phyloP scores from a whole-genome alignment of 2,888 invertebrate genomes.

The Xestoiulus laeticollis region DNA sequence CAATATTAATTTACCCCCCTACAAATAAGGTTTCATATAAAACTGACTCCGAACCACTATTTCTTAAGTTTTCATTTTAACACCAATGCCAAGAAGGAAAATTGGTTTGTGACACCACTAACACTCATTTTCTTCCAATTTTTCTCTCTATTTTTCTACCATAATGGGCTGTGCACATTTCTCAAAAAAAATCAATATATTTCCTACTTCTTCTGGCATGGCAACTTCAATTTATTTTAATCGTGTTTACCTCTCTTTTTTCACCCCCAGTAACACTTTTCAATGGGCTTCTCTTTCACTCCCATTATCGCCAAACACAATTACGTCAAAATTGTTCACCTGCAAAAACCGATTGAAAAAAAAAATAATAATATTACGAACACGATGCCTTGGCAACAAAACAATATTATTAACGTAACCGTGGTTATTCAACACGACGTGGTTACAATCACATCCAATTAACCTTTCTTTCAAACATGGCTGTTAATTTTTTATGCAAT shows the following conservation, averaged over 20 bases:
- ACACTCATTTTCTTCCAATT: not conserved
- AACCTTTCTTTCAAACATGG: not conserved
- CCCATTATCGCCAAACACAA: not conserved
- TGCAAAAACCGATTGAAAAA: not conserved
- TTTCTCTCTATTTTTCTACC: too few species aligned
- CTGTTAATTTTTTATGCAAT: too few species aligned
- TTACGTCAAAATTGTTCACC: not conserved
- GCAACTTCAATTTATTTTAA: not conserved
- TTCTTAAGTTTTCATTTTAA: not conserved
- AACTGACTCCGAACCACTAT: not conserved
- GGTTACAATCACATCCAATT: conserved; percentile 28
- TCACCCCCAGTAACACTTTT: not conserved
- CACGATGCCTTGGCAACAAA: not conserved
- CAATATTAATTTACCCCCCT: not conserved
- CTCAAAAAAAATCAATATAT: not conserved
- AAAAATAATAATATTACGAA: not conserved
- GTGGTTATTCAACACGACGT: not conserved
- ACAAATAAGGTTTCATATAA: not conserved
- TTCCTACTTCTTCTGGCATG: not conserved
- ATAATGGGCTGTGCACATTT: too few species aligned
- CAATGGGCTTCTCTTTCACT: not conserved
- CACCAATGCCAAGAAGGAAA: not conserved
- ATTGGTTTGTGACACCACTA: conserved; percentile 4
- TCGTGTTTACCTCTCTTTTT: not conserved
- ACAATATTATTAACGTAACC: not conserved